Percentiles rank a stretch among this genome's conserved stretches.
Conservation (phyloP, 2,888 invertebrate species). For the Thelaira solivaga region DNA sequence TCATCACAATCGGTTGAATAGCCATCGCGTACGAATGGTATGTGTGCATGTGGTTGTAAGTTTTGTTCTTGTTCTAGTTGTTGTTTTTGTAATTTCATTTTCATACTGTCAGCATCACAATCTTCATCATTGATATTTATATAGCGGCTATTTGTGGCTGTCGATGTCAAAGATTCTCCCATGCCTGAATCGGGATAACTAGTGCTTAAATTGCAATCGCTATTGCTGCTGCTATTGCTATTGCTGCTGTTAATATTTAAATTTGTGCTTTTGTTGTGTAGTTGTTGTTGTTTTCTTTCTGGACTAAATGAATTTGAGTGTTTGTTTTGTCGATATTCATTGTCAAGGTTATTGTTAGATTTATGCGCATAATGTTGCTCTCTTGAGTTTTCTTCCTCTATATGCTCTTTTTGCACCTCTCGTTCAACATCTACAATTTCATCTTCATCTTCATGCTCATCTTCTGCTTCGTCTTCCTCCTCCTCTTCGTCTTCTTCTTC, state of each 20-base stretch:
- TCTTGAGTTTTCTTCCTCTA: neutral
- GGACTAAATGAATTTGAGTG: constrained; percentile 51
- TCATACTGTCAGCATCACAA: constrained; percentile 43
- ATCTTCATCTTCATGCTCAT: constrained; percentile 38
- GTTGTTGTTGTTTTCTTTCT: constrained; percentile 67
- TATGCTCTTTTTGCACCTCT: neutral
- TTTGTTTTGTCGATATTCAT: constrained; percentile 55
- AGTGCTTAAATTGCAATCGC: constrained; percentile 73
- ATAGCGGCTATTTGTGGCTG: constrained; percentile 55
- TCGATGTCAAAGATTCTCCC: constrained; percentile 63
- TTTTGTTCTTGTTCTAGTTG: constrained; percentile 33
- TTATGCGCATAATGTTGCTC: constrained; percentile 18
- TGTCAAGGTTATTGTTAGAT: constrained; percentile 55
- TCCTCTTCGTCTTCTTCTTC: constrained; percentile 65
- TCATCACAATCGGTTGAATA: constrained; percentile 76
- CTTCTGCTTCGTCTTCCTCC: constrained; percentile 65
- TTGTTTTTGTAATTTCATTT: constrained; percentile 55
- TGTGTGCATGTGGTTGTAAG: constrained; percentile 31
- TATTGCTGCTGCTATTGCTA: constrained; percentile 66
- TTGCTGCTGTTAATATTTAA: constrained; percentile 63
- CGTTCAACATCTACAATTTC: constrained; percentile 28
- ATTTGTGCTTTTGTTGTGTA: constrained; percentile 20
- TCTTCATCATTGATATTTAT: constrained; percentile 50
- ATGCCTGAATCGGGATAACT: constrained; percentile 75
- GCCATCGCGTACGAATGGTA: constrained; percentile 72